Percentiles rank a stretch among this genome's conserved stretches.
Conservation (phyloP, 1,140 invertebrate genomes). For the Ceratina calcarata region DNA sequence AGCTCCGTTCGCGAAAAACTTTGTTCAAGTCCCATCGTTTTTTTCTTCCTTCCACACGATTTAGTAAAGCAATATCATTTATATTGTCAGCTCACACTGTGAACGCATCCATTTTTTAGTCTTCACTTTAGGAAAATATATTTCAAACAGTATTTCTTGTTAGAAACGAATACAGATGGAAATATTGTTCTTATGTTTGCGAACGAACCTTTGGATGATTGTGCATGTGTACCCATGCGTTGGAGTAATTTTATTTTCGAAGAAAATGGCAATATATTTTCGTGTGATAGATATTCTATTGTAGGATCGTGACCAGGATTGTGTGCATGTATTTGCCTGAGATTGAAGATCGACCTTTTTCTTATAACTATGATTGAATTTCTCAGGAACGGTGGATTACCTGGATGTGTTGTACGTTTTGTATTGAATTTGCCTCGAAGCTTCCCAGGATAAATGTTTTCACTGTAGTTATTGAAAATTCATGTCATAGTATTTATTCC, state of each 20-base stretch:
- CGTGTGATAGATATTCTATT: background rate
- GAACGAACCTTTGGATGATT: background rate
- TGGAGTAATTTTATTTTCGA: slow-evolving; percentile 7
- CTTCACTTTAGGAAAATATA: too few species aligned
- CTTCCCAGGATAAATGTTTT: background rate
- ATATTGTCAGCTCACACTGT: too few species aligned
- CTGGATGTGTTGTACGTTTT: too few species aligned
- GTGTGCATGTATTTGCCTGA: background rate
- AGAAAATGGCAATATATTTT: background rate
- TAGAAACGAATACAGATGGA: background rate
- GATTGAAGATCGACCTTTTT: background rate
- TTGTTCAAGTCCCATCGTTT: background rate
- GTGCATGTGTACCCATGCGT: background rate
- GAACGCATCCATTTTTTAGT: background rate
- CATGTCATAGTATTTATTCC: too few species aligned
- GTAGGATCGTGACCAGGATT: too few species aligned
- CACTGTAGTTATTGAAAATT: too few species aligned
- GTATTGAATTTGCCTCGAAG: background rate
- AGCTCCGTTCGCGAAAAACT: background rate
- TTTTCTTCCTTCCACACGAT: background rate
- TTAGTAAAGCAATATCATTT: background rate
- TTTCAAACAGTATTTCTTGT: too few species aligned
- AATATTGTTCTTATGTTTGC: too few species aligned
- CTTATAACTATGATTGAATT: slow-evolving; percentile 12
- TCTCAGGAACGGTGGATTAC: background rate